phyloP scores from a whole-genome alignment of 2,888 invertebrate species.

The Conomelus anceps region DNA sequence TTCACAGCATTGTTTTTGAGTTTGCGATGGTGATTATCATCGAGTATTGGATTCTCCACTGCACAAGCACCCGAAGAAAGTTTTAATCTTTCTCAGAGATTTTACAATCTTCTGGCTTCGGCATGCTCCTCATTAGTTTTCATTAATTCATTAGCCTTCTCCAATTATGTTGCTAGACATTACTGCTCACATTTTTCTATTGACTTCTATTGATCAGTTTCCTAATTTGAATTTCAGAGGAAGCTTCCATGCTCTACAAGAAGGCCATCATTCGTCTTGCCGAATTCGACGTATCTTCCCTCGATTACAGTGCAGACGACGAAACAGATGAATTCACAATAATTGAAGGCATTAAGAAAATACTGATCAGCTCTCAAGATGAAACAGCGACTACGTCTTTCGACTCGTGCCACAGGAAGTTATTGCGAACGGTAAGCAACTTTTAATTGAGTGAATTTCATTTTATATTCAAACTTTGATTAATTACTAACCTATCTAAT shows the following conservation, averaged over 20 bases:
- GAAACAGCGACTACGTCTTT: constrained; percentile 42
- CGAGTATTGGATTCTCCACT: no score
- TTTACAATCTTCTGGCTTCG: no score
- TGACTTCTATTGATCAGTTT: no score
- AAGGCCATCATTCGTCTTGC: neutral
- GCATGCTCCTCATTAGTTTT: no score
- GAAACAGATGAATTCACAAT: constrained; percentile 35
- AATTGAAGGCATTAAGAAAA: constrained; percentile 35
- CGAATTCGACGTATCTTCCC: neutral
- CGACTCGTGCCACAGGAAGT: constrained; percentile 42
- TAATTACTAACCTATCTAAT: neutral
- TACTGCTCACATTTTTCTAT: no score
- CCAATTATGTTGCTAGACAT: no score
- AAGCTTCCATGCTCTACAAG: neutral
- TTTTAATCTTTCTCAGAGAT: no score
- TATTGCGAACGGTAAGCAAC: constrained; percentile 39
- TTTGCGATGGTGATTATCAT: no score
- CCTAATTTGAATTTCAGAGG: neutral
- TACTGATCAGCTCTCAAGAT: constrained; percentile 34
- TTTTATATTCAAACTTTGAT: neutral
- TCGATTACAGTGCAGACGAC: constrained; percentile 20
- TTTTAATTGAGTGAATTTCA: neutral
- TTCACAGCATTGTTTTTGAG: no score
- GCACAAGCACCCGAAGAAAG: no score
- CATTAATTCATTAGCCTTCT: no score